phyloP scores from a whole-genome alignment of 2,888 invertebrate genomes.

The Amorpha juglandis region DNA sequence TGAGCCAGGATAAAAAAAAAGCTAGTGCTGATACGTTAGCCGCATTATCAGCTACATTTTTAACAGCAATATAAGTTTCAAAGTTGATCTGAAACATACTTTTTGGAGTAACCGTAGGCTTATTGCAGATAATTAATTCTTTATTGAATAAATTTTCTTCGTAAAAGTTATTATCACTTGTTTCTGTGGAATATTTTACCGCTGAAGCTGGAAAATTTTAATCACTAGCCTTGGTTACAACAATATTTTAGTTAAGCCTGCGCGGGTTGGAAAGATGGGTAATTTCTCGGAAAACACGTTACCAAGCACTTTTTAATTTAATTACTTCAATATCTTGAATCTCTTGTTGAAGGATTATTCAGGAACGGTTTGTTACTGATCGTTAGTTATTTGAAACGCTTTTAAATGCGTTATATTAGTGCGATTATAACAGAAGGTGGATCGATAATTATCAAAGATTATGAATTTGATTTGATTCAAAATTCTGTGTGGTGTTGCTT shows the following conservation, averaged over 20 bases:
- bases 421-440: slow-evolving; percentile 55
- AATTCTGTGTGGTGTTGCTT: no score
- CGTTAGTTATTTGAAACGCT: slow-evolving; percentile 13
- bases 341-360: neutral
- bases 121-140: neutral
- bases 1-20: no score
- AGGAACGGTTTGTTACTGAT: slow-evolving; percentile 4
- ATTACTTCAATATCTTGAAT: neutral
- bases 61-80: neutral
- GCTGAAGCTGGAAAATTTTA: neutral
- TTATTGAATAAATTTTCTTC: neutral
- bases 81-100: neutral
- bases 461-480: no score
- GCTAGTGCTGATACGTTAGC: neutral
- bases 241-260: neutral
- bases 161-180: neutral
- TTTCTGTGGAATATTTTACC: neutral
- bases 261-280: neutral
- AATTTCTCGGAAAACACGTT: neutral
- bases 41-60: neutral
- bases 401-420: slow-evolving; percentile 12
- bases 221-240: neutral
- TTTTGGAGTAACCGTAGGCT: neutral
- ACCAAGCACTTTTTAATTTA: slow-evolving; percentile 11
- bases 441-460: slow-evolving; percentile 72